phyloP scores from a whole-genome alignment of 2,888 invertebrate genomes.

The Icerya purchasi region DNA sequence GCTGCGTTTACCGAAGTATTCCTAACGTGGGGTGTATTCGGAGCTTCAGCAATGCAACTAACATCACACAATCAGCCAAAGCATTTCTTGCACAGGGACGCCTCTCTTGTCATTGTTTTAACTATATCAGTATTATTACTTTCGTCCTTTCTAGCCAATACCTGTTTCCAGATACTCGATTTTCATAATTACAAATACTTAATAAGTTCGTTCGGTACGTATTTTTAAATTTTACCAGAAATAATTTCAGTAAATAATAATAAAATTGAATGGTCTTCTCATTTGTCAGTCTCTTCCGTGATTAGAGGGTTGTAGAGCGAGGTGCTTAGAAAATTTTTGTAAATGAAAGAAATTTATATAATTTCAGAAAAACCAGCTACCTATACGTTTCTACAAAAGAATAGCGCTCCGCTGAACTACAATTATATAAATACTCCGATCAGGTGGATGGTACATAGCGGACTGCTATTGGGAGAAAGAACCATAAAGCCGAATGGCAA shows the following conservation, averaged over 20 bases:
- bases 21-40: conserved; percentile 67
- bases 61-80: conserved; percentile 51
- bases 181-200: conserved; percentile 50
- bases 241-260: too few relatives aligned
- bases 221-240: conserved; percentile 5
- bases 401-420: conserved; percentile 34
- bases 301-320: too few relatives aligned
- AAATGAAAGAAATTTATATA: too few relatives aligned
- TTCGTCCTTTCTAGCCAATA: conserved; percentile 58
- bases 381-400: conserved; percentile 44
- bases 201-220: conserved; percentile 68
- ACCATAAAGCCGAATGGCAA: conserved; percentile 36
- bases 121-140: conserved; percentile 53
- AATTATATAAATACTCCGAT: conserved; percentile 37
- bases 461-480: conserved; percentile 45
- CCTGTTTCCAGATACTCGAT: conserved; percentile 50
- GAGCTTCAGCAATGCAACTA: conserved; percentile 58
- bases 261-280: too few relatives aligned
- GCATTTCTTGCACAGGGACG: conserved; percentile 36
- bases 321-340: too few relatives aligned
- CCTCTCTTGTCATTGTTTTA: conserved; percentile 42
- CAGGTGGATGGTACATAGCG: conserved; percentile 46
- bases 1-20: conserved; percentile 76
- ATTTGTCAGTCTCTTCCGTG: too few relatives aligned
- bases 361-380: conserved; percentile 48